Base-by-base conservation (phyloP, 1,140 invertebrate species). In the Nasonia longicornis region DNA sequence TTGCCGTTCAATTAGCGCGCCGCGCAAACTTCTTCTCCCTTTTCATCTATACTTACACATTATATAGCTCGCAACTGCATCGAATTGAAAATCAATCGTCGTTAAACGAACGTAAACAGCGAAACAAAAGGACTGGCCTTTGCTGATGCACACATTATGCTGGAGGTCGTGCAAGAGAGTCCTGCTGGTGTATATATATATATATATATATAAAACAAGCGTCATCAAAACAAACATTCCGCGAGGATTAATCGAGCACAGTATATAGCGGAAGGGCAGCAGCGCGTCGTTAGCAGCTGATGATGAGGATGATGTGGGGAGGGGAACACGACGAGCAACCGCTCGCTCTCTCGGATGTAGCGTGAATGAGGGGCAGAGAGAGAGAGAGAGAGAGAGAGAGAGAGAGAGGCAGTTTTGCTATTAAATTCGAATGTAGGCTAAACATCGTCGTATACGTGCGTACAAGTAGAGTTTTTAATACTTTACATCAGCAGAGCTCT, bases 1-100 rank as follows among this genome's bases (percentile, higher is more conserved):
- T 79, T 73, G 42, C 77, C 38, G 6, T 69, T 78, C 42, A 70
- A 78, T 78, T 70, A 75, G 73, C 64, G 12, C 22, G 3, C 29
- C 22, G 14, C 29, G 16, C 29, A 31, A 31, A 67, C 64, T 22
- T 71, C 70, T 71, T 7, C 10, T 71, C 35, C 3, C 22, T 29
- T 71, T 38, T 26, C 26, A 1, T 20, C 1, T 42, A 16, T 7
- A 4, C 6, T 58, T 20, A 58, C 16, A 0, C 20, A 14, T 26
- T 26, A 26, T 26, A 26, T 0, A 26, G 26, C 26, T 0, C 26
- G 26, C 26, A 26, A 26, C 6, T n/a, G 52, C 52, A n/a, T n/a
- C 20, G 6, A 58, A 58, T 58, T 16, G 52, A 58, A 58, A 58
- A 58, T n/a, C 52, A 58, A 58, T 20, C 16, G 48, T 58, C 16